These are phyloP conservation scores for Drymodes brunneopygia DNA, from an alignment of 2,113 vertebrate species.

Conservation along the genomic window DNA sequence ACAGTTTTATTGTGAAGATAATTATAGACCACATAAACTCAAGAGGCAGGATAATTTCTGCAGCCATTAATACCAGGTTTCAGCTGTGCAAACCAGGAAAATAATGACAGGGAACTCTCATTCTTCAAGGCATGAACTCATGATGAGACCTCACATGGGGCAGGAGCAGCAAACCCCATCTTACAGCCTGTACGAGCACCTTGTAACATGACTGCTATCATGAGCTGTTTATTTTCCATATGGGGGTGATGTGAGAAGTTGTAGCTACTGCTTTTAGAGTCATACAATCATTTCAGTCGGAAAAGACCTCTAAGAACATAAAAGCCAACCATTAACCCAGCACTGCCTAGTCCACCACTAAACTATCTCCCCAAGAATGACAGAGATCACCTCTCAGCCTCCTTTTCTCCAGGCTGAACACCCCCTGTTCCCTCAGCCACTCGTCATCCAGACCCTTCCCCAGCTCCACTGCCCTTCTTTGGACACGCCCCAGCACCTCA, in stretches of 20 bases:
- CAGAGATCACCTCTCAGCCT: neutral
- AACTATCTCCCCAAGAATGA: neutral
- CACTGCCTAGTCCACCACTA: neutral
- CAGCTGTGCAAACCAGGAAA: neutral
- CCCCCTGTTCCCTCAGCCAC: neutral
- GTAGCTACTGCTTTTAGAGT: neutral
- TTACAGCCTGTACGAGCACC: neutral
- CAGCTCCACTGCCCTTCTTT: neutral
- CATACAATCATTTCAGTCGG: neutral
- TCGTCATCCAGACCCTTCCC: neutral
- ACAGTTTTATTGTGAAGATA: constrained; percentile 28
- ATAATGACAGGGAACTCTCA: neutral
- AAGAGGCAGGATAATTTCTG: neutral
- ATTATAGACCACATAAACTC: constrained; percentile 11
- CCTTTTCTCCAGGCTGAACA: neutral
- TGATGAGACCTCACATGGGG: constrained; percentile 22
- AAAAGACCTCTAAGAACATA: neutral
- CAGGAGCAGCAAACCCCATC: neutral
- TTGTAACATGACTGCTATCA: neutral
- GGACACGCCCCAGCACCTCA: neutral
- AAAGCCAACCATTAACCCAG: neutral
- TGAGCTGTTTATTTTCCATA: neutral
- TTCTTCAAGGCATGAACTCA: neutral
- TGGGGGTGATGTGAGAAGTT: neutral
- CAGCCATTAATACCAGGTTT: neutral